Evolutionary conservation across 2,797 vertebrate genomes (phyloP).

Genomic region (Austrolebias charrua): DNA sequence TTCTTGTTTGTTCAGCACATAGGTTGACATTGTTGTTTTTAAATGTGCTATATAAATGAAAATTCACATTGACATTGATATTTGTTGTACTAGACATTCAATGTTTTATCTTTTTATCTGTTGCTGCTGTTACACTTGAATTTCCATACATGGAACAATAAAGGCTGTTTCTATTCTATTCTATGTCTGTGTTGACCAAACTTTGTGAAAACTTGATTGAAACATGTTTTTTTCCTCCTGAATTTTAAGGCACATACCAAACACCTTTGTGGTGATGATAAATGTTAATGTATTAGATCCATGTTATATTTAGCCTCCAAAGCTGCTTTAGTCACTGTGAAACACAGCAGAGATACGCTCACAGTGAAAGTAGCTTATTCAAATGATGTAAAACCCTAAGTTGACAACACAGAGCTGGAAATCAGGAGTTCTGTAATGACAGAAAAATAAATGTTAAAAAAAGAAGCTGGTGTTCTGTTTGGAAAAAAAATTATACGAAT

Average conservation of each 20-base stretch:
- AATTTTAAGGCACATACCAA: conserved; percentile 62
- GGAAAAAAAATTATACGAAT: conserved; percentile 13
- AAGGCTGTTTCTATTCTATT: no score
- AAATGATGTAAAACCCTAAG: conserved; percentile 78
- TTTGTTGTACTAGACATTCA: background rate
- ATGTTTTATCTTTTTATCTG: no score
- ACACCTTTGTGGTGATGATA: conserved; percentile 69
- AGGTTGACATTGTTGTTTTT: no score
- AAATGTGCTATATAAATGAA: no score
- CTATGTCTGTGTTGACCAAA: conserved; percentile 22
- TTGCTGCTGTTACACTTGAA: no score
- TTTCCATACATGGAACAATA: no score
- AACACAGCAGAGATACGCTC: conserved; percentile 73
- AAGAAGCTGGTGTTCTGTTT: conserved; percentile 33
- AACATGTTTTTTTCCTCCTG: conserved; percentile 37
- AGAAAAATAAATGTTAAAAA: conserved; percentile 53
- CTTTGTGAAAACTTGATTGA: conserved; percentile 35
- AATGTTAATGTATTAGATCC: conserved; percentile 74
- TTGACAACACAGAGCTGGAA: conserved; percentile 76
- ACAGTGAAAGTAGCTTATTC: conserved; percentile 82
- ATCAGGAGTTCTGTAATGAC: conserved; percentile 59
- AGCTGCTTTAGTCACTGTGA: conserved; percentile 78
- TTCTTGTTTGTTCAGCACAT: no score
- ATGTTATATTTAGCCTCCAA: conserved; percentile 81
- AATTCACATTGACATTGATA: no score